Percentiles rank a stretch among this genome's conserved stretches.
Evolutionary conservation across 2,888 invertebrate species (phyloP).

Genomic region (Eupeodes luniger): DNA sequence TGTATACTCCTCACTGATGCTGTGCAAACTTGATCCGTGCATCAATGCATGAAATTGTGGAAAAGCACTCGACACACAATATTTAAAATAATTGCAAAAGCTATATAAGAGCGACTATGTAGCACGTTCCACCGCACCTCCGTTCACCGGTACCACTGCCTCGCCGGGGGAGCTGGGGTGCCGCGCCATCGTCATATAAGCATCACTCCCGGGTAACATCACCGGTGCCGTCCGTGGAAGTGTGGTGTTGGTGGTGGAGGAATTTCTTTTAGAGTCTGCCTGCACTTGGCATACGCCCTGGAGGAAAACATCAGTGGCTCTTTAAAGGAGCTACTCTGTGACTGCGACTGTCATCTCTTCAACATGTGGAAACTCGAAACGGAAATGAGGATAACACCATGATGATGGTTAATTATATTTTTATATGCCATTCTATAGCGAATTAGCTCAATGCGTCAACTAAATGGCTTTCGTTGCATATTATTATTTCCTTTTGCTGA

Average conservation of each 20-base stretch:
- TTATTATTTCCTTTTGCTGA: neutral
- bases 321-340: conserved; percentile 5
- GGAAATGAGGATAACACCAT: conserved; percentile 51
- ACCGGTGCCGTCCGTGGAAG: neutral
- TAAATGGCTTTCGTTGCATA: conserved; percentile 20
- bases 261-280: conserved; percentile 53
- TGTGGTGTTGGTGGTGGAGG: neutral
- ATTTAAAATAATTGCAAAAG: conserved; percentile 67
- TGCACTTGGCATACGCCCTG: conserved; percentile 49
- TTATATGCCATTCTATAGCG: conserved; percentile 55
- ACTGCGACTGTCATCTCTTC: conserved; percentile 37
- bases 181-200: conserved; percentile 5
- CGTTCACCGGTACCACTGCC: neutral
- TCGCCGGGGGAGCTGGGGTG: neutral
- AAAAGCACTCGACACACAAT: conserved; percentile 53
- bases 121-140: neutral
- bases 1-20: neutral
- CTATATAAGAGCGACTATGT: conserved; percentile 11
- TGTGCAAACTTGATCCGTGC: conserved; percentile 38
- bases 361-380: conserved; percentile 28
- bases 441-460: conserved; percentile 53
- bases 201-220: neutral
- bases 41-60: conserved; percentile 56
- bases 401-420: conserved; percentile 65
- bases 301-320: conserved; percentile 11